Conservation (phyloP, 2,888 invertebrate species). For the Spilosoma lubricipeda region DNA sequence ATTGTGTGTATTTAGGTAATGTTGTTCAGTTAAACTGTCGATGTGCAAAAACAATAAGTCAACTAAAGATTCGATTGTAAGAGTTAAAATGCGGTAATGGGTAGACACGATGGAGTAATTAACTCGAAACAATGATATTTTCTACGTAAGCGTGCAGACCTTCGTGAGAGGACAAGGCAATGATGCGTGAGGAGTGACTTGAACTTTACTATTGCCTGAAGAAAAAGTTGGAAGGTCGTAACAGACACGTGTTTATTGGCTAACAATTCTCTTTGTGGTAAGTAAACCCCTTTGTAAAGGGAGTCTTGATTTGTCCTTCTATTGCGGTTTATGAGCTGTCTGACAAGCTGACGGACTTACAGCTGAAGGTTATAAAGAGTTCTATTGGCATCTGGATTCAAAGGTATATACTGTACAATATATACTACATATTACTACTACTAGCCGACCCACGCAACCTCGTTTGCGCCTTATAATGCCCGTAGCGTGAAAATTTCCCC, state of each 20-base stretch:
- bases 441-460: too few relatives aligned
- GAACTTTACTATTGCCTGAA: slow-evolving; percentile 4
- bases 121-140: slow-evolving; percentile 17
- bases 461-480: too few relatives aligned
- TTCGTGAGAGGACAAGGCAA: slow-evolving; percentile 20
- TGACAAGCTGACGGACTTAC: too few relatives aligned
- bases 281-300: background rate
- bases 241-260: background rate
- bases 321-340: too few relatives aligned
- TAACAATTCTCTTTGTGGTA: background rate
- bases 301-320: too few relatives aligned
- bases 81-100: background rate
- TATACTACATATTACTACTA: too few relatives aligned
- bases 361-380: too few relatives aligned
- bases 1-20: too few relatives aligned
- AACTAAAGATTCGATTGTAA: background rate
- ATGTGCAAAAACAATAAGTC: background rate
- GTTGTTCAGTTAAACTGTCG: background rate
- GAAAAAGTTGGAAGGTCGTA: background rate
- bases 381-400: too few relatives aligned
- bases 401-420: background rate
- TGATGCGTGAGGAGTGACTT: slow-evolving; percentile 16
- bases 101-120: slow-evolving; percentile 4
- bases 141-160: slow-evolving; percentile 12
- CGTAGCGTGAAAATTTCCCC: too few relatives aligned